Evolutionary conservation across 2,888 invertebrate genomes (phyloP).

Genomic region (Apantesis nais): DNA sequence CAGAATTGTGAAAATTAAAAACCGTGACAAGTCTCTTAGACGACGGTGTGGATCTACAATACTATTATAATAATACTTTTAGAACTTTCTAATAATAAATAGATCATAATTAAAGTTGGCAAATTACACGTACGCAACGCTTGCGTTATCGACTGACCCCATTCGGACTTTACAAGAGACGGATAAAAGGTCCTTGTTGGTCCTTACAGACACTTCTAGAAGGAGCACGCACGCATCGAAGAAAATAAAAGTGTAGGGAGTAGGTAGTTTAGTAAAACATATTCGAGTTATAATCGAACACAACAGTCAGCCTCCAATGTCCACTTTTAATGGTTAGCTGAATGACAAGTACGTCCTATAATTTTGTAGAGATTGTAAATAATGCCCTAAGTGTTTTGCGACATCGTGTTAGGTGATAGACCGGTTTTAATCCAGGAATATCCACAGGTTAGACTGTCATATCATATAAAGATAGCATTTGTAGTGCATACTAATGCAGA

Average conservation of each 20-base stretch:
- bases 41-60: not conserved
- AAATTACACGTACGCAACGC: not conserved
- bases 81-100: conserved; percentile 31
- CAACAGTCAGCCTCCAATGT: not conserved
- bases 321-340: not conserved
- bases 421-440: not conserved
- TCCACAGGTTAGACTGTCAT: conserved; percentile 6
- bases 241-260: not conserved
- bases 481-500: conserved; percentile 20
- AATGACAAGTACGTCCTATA: not conserved
- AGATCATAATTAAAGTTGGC: not conserved
- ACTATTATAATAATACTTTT: conserved; percentile 14
- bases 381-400: not conserved
- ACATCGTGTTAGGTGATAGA: not conserved
- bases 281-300: not conserved
- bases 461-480: conserved; percentile 15
- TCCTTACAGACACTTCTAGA: not conserved
- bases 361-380: not conserved
- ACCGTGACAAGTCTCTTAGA: not conserved
- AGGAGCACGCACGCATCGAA: not conserved
- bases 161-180: not conserved
- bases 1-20: not conserved
- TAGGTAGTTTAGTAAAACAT: not conserved
- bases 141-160: not conserved
- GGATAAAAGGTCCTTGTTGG: too few relatives aligned